Base-by-base conservation (phyloP, 92 coral and sea anemone genomes). In the Palythoa heliodiscus region DNA sequence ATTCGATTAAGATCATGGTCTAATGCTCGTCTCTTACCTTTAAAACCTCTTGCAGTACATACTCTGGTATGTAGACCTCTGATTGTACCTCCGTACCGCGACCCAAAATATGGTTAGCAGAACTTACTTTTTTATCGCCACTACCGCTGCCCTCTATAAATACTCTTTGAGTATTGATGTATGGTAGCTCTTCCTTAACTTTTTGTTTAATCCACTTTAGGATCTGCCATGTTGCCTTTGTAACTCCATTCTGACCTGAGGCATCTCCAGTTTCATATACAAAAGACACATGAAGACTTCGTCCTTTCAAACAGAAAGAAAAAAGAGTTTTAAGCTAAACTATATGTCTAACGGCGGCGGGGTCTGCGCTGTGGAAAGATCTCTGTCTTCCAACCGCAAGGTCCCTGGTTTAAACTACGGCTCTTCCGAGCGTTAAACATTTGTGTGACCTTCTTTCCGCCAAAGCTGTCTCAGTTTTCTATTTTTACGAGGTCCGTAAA, bases 1-100 rank as follows among this genome's bases (percentile, higher is more conserved):
- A 29, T 29, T 29, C 35, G 1, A 29, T 29, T 43, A 43, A 43
- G 50, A 43, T 43, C 50, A 43, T 5, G 50, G 50, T 43, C 50
- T 5, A 43, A 43, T 14, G 64, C 12, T 58, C 5, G 3, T 58
- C 20, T 11, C 80, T 77, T 24, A 70, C 67, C 58, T 82, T 67
- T 17, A 70, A 35, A 47, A 70, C 76, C 7, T 82, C 71, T 23
- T 74, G 25, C 24, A 88, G 50, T 24, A 83, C 50, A 5, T 52
- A 63, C 58, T 75, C 87, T 6, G 90, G 78, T 24, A 88, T 88
- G 38, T 73, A 88, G 7, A 73, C 58, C 69, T 88, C 90, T 24
- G 90, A 82, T 24, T 88, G 90, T 14, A 72, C 90, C 67, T 88
- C 87, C 37, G 78, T 83, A 29, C 90, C 90, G 22, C 90, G 90